Base-by-base conservation (phyloP, 2,888 invertebrate genomes). In the Cryptosula pallasiana region DNA sequence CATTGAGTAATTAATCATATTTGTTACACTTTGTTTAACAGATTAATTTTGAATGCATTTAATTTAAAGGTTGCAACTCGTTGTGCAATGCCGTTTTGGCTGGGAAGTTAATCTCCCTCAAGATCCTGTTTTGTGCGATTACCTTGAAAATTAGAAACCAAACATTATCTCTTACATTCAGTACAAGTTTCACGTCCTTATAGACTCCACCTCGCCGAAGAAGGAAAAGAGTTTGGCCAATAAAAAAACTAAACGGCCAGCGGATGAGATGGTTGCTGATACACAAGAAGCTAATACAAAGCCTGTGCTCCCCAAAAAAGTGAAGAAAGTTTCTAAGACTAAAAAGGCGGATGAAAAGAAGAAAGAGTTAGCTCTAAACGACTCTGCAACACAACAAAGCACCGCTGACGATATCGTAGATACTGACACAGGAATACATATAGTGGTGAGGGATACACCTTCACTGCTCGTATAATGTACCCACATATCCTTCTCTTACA, bases 391-490 rank as follows among this genome's bases (percentile, higher is more conserved):
- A 45, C 5, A 45, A 20, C 5, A 20, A 45, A 45, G 20, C 9
- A 20, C 45, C 5, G 45, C 45, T 13, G 45, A 13, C 20, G 45
- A 45, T 45, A 20, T 45, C 9, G 45, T 45, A 45, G 57, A 57
- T 23, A 23, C 20, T n/a, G 57, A 57, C 5, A 57, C 57, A 57
- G 57, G 57, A 57, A 23, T 57, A 23, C 57, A 57, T 57, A 57
- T 57, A n/a, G n/a, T 57, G 57, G 57, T 57, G n/a, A n/a, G 57
- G n/a, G n/a, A n/a, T n/a, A n/a, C n/a, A n/a, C n/a, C n/a, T n/a
- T n/a, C n/a, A n/a, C n/a, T n/a, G n/a, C n/a, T n/a, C n/a, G n/a
- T n/a, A n/a, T n/a, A n/a, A n/a, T n/a, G n/a, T n/a, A n/a, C n/a
- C n/a, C n/a, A n/a, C n/a, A n/a, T n/a, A n/a, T n/a, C n/a, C n/a